Evolutionary conservation across 2,888 invertebrate species (phyloP), one percentile per base, ranked within the genome.

Genomic region (Cheilosia vernalis): DNA sequence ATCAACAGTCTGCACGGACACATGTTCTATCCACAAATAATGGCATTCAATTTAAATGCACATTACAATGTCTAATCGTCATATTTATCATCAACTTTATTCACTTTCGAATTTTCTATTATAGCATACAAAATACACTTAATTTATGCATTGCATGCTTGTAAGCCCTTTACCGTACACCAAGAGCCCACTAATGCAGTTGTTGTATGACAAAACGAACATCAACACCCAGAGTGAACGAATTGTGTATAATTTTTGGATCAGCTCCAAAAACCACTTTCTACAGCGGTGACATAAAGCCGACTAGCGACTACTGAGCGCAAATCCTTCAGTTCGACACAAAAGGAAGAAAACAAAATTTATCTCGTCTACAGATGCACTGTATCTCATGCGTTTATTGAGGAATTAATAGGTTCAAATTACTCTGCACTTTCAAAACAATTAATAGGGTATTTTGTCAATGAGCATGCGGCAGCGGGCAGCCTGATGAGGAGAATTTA

Each of bases 181-280:
- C 37, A 37, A 13, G 13, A 13, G 13, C 3, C 37, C 13, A 37
- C 13, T 51, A 24, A 51, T 51, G 21, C 19, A 24, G 21, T 24
- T 21, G 13, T 10, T 21, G 5, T 10, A 15, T 51, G 15, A 24
- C 21, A 51, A 51, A 51, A 24, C 21, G 17, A 49, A 49, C 49
- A 21, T 2, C 17, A 64, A 37, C 47, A 49, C 27, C 27, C 56
- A 66, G 66, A 55, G 30, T 55, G n/a, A 9, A 55, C 53, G 7
- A n/a, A 53, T 53, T 30, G 24, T 21, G 30, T 49, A 67, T 33
- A 44, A 44, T 40, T 51, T 7, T 81, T 85, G 85, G 85, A 85
- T 61, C 21, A 19, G 44, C 27, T 81, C 85, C 85, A 85, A 85
- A 85, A 85, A 85, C 81, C 85, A 85, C 85, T 81, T 85, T 81